These are phyloP conservation scores for Epicampocera succincta DNA, from an alignment of 2,888 invertebrate species.

Conservation along the genomic window DNA sequence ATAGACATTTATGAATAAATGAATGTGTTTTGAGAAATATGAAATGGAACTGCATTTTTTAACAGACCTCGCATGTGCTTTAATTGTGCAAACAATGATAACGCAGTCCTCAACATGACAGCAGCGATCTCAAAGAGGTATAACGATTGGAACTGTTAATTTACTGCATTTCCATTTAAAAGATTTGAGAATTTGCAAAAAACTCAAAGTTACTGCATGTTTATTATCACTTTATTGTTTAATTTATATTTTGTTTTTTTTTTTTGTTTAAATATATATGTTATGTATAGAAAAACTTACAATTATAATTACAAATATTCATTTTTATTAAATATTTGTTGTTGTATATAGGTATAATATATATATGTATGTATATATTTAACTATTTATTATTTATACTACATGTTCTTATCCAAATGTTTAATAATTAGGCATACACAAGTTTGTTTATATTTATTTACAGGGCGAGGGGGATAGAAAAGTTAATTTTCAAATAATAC, in stretches of 20 bases:
- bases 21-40: too few species aligned
- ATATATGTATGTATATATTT: conserved; percentile 43
- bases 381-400: conserved; percentile 50
- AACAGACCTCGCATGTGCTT: too few species aligned
- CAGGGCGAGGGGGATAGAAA: too few species aligned
- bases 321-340: conserved; percentile 58
- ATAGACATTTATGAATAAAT: too few species aligned
- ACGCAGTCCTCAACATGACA: too few species aligned
- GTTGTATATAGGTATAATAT: conserved; percentile 21
- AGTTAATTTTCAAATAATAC: too few species aligned
- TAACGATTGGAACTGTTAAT: too few species aligned
- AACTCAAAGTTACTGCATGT: not conserved
- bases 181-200: too few species aligned
- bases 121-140: too few species aligned
- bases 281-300: conserved; percentile 69
- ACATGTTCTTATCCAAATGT: conserved; percentile 51
- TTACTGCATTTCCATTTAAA: too few species aligned
- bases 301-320: conserved; percentile 71
- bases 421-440: conserved; percentile 40
- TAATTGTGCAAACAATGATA: too few species aligned
- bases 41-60: too few species aligned
- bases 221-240: conserved; percentile 68
- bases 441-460: not conserved
- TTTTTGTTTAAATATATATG: conserved; percentile 61
- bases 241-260: conserved; percentile 58